These are phyloP conservation scores for Brachypalpus laphriformis DNA, from an alignment of 2,888 invertebrate genomes.

Conservation along the genomic window DNA sequence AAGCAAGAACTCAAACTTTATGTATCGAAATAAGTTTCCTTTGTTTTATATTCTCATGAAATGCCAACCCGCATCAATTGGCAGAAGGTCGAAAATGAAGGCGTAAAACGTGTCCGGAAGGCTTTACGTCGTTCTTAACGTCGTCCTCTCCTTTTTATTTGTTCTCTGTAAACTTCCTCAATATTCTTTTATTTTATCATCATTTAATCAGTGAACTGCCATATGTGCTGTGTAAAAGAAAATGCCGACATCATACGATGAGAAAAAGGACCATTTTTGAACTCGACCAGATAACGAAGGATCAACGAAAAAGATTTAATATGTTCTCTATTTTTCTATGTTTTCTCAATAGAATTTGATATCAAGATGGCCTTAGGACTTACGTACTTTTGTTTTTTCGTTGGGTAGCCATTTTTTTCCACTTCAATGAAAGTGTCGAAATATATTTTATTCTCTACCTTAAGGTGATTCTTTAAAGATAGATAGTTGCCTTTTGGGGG, in stretches of 20 bases:
- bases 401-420: conserved; percentile 22
- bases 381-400: not conserved
- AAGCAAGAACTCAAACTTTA: conserved; percentile 21
- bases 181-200: conserved; percentile 12
- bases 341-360: conserved; percentile 2
- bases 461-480: conserved; percentile 6
- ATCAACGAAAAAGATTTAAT: conserved; percentile 5
- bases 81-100: conserved; percentile 33
- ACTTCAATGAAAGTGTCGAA: conserved; percentile 35
- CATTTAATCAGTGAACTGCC: conserved; percentile 37
- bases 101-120: conserved; percentile 15
- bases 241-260: not conserved
- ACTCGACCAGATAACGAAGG: conserved; percentile 28
- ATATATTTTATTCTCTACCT: not conserved
- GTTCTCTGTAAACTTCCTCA: conserved; percentile 2
- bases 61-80: conserved; percentile 49
- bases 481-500: conserved; percentile 1
- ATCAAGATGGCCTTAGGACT: not conserved
- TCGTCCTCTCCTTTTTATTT: not conserved
- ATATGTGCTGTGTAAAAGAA: not conserved
- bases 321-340: not conserved
- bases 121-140: conserved; percentile 10
- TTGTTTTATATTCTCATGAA: conserved; percentile 38
- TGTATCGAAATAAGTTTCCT: conserved; percentile 33
- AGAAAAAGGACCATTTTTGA: conserved; percentile 4